Conservation (phyloP, 1,140 invertebrate species). For the Hycleus phaleratus region DNA sequence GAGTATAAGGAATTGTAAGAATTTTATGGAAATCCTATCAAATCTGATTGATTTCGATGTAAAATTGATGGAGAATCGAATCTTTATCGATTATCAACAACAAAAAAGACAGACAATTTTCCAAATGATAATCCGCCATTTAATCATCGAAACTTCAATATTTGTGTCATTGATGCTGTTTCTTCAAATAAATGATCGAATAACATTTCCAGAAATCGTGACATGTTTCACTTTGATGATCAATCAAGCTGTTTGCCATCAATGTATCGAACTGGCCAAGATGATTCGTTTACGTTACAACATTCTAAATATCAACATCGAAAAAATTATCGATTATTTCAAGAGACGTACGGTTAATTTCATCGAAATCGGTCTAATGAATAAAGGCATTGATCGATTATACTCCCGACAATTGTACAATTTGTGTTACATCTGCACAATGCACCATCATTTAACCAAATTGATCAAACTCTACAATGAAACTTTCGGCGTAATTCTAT, state of each 20-base stretch:
- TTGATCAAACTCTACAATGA: constrained; percentile 19
- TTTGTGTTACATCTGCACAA: constrained; percentile 7
- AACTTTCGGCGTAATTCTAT: constrained; percentile 17
- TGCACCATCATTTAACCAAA: constrained; percentile 22
- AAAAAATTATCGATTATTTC: background rate
- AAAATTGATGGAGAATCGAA: background rate
- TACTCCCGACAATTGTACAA: background rate
- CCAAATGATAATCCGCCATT: background rate
- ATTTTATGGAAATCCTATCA: background rate
- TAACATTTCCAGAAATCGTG: background rate
- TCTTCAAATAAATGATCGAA: background rate
- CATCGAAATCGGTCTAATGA: background rate
- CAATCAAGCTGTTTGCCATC: constrained; percentile 2
- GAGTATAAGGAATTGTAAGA: background rate
- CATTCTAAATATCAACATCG: background rate
- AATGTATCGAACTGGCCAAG: background rate
- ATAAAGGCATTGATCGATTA: background rate
- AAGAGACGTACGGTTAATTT: background rate
- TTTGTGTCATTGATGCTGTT: background rate
- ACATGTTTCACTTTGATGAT: background rate
- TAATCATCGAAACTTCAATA: background rate
- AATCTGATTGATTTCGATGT: constrained; percentile 1
- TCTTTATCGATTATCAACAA: background rate
- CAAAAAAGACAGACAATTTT: background rate
- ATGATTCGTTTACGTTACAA: background rate